Conservation (phyloP, 2,888 invertebrate species). For the Meiosimyza decipiens region DNA sequence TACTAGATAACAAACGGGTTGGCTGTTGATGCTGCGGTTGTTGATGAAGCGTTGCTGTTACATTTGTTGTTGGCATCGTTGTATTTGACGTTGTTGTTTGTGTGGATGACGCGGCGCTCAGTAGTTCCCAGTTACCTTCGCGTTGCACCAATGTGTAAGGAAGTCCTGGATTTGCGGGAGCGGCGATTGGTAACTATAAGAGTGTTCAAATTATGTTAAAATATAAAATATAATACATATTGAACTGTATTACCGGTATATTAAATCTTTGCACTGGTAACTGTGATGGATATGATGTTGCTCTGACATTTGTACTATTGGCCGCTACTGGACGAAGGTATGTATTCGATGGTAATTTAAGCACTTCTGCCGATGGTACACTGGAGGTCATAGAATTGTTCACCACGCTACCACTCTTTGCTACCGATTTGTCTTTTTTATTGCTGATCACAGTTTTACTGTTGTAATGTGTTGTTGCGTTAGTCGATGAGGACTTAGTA, state of each 20-base stretch:
- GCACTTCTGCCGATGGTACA: constrained; percentile 49
- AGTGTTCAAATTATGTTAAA: constrained; percentile 6
- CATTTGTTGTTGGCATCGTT: constrained; percentile 36
- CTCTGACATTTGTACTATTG: constrained; percentile 39
- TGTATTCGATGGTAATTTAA: constrained; percentile 62
- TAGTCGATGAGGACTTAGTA: constrained; percentile 40
- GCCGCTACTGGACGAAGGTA: constrained; percentile 55
- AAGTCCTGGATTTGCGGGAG: constrained; percentile 48
- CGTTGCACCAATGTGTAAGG: constrained; percentile 50
- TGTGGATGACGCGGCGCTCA: constrained; percentile 36
- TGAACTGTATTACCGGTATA: constrained; percentile 53
- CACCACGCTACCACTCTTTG: constrained; percentile 35
- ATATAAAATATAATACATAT: background rate
- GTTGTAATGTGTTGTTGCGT: constrained; percentile 41
- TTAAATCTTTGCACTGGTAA: constrained; percentile 58
- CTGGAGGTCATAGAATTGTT: background rate
- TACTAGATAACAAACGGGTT: constrained; percentile 9
- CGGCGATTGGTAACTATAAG: constrained; percentile 58
- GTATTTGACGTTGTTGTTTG: constrained; percentile 40
- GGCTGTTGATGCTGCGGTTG: constrained; percentile 44
- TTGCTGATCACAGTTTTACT: constrained; percentile 36
- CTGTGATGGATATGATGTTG: constrained; percentile 43
- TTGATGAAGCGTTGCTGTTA: constrained; percentile 40
- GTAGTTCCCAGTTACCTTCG: constrained; percentile 54
- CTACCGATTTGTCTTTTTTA: constrained; percentile 44